Base-by-base conservation (phyloP, 2,888 invertebrate species). In the Drosophila lacicola region DNA sequence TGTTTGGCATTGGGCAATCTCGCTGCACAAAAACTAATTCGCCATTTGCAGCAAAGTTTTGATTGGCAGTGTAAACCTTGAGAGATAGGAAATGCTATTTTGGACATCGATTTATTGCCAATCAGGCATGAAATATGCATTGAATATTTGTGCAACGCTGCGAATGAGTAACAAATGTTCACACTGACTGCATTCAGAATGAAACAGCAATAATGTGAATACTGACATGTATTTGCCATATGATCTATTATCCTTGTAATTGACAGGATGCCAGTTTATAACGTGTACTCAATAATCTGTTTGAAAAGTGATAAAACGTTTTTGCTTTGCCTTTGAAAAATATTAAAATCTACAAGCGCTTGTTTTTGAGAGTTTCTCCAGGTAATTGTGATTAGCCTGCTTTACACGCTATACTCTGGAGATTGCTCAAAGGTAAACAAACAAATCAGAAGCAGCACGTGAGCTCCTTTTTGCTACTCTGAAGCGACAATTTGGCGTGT, bases 51-150 rank as follows among this genome's bases (percentile, higher is more conserved):
- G 61, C 49, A 65, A 51, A 57, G 67, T 62, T 53, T 56, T 82
- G 89, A 82, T 88, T 82, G 82, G 69, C 87, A 80, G 17, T 41
- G 49, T 34, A 54, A 70, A 50, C 81, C 70, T 74, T 77, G 84
- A 46, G 84, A 46, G 55, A 50, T 45, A 34, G 33, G 54, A 69
- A 61, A 51, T 64, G 53, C 55, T 57, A 63, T 73, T 73, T 54
- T 17, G 39, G 44, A 14, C 42, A 57, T 50, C 57, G 41, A 73
- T 68, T 69, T 44, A 4, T 21, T 63, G 46, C 39, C 47, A 63
- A 70, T 70, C 53, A 51, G 33, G 25, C 25, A 19, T 17, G 39
- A 47, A 29, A 29, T 29, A 36, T 13, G 36, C 13, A 36, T 36
- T 36, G 4, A 13, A 36, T 11, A 57, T 53, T 55, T 55, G 70